phyloP scores from a whole-genome alignment of 2,113 vertebrate genomes.

The Hyperopisus bebe region DNA sequence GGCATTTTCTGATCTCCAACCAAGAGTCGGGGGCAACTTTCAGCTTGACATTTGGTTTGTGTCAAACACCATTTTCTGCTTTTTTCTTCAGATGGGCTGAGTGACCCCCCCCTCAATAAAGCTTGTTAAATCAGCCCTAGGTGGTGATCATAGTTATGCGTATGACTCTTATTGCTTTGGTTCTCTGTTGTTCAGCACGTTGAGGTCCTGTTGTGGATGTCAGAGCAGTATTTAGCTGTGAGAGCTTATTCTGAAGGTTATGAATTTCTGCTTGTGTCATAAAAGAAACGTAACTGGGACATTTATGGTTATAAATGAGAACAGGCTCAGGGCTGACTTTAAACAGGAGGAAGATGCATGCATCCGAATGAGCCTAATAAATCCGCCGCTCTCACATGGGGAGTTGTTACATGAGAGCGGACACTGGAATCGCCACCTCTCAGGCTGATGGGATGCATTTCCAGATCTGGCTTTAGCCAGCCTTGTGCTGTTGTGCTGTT shows the following conservation, averaged over 20 bases:
- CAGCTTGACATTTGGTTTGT: neutral
- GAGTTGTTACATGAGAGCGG: neutral
- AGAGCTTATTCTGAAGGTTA: neutral
- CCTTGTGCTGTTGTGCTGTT: neutral
- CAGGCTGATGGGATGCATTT: neutral
- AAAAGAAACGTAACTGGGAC: neutral
- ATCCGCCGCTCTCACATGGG: neutral
- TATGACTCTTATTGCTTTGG: neutral
- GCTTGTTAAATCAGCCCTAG: neutral
- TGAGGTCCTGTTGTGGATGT: neutral
- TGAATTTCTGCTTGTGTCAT: neutral
- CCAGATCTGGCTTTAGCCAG: neutral
- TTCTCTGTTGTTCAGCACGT: neutral
- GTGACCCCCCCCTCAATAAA: neutral
- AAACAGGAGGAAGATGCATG: neutral
- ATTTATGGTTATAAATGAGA: slow-evolving; percentile 5
- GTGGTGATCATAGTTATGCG: neutral
- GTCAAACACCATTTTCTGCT: neutral
- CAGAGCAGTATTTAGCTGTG: neutral
- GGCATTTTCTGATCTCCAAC: neutral
- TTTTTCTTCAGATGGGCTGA: neutral
- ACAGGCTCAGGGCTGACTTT: neutral
- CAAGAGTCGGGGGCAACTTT: neutral
- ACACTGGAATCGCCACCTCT: neutral
- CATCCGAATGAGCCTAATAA: neutral